Conservation (phyloP, 2,113 vertebrate genomes). For the Tautogolabrus adspersus region DNA sequence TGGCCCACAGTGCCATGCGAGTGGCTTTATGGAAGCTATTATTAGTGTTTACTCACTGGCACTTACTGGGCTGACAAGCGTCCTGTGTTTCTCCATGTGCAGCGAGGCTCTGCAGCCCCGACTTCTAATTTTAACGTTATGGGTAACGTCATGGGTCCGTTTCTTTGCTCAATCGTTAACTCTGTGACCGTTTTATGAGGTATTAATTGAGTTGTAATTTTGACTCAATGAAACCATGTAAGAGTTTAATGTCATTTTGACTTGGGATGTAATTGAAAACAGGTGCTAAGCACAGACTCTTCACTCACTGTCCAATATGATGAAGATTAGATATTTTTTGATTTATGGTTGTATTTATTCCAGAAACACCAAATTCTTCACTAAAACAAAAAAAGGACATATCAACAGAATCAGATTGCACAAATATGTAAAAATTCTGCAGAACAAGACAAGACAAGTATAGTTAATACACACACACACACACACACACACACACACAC, state of each 20-base stretch:
- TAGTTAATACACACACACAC: conserved; percentile 28
- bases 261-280: conserved; percentile 81
- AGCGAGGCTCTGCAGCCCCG: conserved; percentile 68
- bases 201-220: conserved; percentile 86
- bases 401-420: neutral
- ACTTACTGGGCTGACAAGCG: conserved; percentile 71
- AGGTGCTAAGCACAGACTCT: conserved; percentile 58
- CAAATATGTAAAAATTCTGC: conserved; percentile 10
- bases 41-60: conserved; percentile 83
- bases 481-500: no score
- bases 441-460: conserved; percentile 30
- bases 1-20: conserved; percentile 73
- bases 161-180: conserved; percentile 81
- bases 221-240: conserved; percentile 80
- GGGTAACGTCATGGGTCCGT: conserved; percentile 78
- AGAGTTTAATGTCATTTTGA: conserved; percentile 79
- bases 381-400: neutral
- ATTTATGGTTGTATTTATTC: conserved; percentile 14
- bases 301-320: conserved; percentile 39
- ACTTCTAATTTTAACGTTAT: conserved; percentile 79
- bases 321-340: conserved; percentile 20
- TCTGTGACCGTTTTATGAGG: conserved; percentile 81
- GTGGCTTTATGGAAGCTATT: conserved; percentile 80
- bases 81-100: conserved; percentile 67
- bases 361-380: neutral